phyloP scores from a whole-genome alignment of 2,113 vertebrate genomes.

The Polypterus senegalus region DNA sequence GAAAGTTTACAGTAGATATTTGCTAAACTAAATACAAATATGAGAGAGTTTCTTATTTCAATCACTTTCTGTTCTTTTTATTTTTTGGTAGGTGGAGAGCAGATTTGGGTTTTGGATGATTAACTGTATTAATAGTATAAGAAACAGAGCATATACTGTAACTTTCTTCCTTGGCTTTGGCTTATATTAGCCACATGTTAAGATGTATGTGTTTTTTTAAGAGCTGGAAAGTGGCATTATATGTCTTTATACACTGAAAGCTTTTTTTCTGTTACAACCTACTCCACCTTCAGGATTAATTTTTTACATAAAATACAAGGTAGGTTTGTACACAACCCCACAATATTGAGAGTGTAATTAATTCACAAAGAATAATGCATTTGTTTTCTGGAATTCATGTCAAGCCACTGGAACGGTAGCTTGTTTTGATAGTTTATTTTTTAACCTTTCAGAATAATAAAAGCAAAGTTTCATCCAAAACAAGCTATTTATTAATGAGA shows the following conservation, averaged over 20 bases:
- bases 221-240: not conserved
- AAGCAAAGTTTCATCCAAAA: too few species aligned
- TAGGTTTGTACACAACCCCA: slow-evolving; percentile 3
- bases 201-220: slow-evolving; percentile 5
- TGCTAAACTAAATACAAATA: too few species aligned
- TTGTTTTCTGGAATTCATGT: not conserved
- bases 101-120: not conserved
- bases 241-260: slow-evolving; percentile 1
- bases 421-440: not conserved
- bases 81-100: not conserved
- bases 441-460: too few species aligned
- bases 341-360: not conserved
- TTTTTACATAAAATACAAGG: slow-evolving; percentile 6
- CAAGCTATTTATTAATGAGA: too few species aligned
- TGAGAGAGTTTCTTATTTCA: too few species aligned
- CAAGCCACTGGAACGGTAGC: not conserved
- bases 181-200: not conserved
- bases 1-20: too few species aligned
- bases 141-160: slow-evolving; percentile 2
- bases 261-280: not conserved
- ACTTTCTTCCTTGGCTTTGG: not conserved
- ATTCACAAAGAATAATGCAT: not conserved
- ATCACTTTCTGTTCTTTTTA: not conserved
- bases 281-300: slow-evolving; percentile 1
- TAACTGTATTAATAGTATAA: slow-evolving; percentile 1